Evolutionary conservation across 2,888 invertebrate genomes (phyloP).

Genomic region (Eilema griseolum): DNA sequence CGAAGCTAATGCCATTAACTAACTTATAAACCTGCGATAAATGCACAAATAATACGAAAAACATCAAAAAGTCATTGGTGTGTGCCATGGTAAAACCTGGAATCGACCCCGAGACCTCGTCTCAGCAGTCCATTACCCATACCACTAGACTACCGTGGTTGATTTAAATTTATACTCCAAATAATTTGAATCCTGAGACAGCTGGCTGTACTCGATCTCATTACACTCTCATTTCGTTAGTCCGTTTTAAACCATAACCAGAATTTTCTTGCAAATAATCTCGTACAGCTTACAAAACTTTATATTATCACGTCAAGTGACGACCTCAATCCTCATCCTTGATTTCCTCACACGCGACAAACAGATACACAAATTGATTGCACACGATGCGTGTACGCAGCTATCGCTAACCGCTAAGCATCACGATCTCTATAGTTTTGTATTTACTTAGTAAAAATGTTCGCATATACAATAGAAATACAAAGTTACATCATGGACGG

Average conservation of each 20-base stretch:
- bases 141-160: no score
- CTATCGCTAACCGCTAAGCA: slow-evolving; percentile 45
- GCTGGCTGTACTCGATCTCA: no score
- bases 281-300: not conserved
- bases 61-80: no score
- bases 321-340: slow-evolving; percentile 54
- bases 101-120: no score
- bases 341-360: slow-evolving; percentile 53
- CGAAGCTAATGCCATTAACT: no score
- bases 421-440: slow-evolving; percentile 60
- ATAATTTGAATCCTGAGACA: no score
- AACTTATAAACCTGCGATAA: no score
- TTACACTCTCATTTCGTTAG: not conserved
- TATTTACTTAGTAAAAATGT: slow-evolving; percentile 51
- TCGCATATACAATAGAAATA: slow-evolving; percentile 15
- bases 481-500: slow-evolving; percentile 19
- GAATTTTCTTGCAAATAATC: not conserved
- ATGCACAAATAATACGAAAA: no score
- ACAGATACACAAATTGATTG: slow-evolving; percentile 53
- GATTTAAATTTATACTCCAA: no score
- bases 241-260: not conserved
- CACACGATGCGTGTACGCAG: slow-evolving; percentile 49
- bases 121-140: no score
- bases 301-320: slow-evolving; percentile 14
- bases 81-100: no score